These are phyloP conservation scores for Contarinia nasturtii DNA, from an alignment of 1,140 invertebrate species.

Conservation along the genomic window DNA sequence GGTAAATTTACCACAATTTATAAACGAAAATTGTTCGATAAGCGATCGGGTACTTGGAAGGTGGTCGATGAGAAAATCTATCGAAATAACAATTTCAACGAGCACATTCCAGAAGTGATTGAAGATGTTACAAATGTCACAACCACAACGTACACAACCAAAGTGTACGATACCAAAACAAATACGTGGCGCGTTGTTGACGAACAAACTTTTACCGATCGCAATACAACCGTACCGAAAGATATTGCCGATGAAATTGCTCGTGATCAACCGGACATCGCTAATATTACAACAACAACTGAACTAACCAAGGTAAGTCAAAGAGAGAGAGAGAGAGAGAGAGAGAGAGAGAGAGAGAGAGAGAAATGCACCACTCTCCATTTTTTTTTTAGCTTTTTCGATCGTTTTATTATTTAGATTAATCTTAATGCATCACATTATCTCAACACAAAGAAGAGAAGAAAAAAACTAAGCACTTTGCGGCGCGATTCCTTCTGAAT, in stretches of 20 bases:
- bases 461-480: background rate
- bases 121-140: conserved; percentile 25
- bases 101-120: conserved; percentile 17
- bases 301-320: conserved; percentile 22
- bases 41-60: conserved; percentile 20
- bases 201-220: conserved; percentile 21
- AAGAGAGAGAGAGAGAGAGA: too few relatives aligned
- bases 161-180: conserved; percentile 22
- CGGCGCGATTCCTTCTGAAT: background rate
- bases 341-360: too few relatives aligned
- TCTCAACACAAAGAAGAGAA: too few relatives aligned
- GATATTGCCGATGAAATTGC: conserved; percentile 25
- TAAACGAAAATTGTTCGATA: conserved; percentile 23
- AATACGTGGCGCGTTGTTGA: conserved; percentile 22
- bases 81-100: conserved; percentile 15
- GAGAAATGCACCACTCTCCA: too few relatives aligned
- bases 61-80: conserved; percentile 21
- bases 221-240: conserved; percentile 21
- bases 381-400: background rate
- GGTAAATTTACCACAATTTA: conserved; percentile 19
- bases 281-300: conserved; percentile 24
- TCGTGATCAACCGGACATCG: conserved; percentile 24
- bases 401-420: background rate
- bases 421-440: background rate
- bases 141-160: conserved; percentile 22